Percentiles rank a stretch among this genome's conserved stretches.
These are phyloP conservation scores for Macropodus opercularis DNA, from an alignment of 2,797 vertebrate species.

Conservation along the genomic window DNA sequence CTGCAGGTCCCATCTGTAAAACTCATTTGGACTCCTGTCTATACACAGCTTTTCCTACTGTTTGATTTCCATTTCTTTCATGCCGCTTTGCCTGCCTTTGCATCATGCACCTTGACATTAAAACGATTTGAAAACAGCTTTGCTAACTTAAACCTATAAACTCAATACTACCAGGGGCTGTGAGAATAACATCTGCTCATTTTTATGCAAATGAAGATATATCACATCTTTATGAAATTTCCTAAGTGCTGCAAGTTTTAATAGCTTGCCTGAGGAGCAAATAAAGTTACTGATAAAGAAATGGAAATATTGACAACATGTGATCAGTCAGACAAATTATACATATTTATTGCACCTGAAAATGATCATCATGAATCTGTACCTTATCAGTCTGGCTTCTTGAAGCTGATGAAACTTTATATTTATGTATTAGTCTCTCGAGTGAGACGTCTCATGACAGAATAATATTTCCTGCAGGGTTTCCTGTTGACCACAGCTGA, in stretches of 20 bases:
- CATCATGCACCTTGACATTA: constrained; percentile 33
- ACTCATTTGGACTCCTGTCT: constrained; percentile 33
- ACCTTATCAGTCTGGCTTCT: not conserved
- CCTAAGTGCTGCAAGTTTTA: constrained; percentile 13
- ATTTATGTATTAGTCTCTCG: not conserved
- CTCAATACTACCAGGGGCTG: constrained; percentile 19
- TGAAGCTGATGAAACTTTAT: constrained; percentile 2
- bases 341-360: constrained; percentile 10
- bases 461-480: not conserved
- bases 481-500: not conserved
- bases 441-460: not conserved
- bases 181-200: constrained; percentile 21
- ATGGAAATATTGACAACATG: no score
- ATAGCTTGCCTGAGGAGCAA: constrained; percentile 22
- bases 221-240: constrained; percentile 35
- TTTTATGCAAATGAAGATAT: constrained; percentile 47
- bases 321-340: constrained; percentile 5
- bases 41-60: constrained; percentile 12
- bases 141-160: constrained; percentile 23
- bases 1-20: constrained; percentile 22
- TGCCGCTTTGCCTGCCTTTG: constrained; percentile 23
- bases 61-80: constrained; percentile 23
- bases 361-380: constrained; percentile 2
- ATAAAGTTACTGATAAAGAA: constrained; percentile 18
- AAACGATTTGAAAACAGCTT: constrained; percentile 32